Conservation (phyloP, 2,113 vertebrate species). For the Pseudorhombus dupliciocellatus region DNA sequence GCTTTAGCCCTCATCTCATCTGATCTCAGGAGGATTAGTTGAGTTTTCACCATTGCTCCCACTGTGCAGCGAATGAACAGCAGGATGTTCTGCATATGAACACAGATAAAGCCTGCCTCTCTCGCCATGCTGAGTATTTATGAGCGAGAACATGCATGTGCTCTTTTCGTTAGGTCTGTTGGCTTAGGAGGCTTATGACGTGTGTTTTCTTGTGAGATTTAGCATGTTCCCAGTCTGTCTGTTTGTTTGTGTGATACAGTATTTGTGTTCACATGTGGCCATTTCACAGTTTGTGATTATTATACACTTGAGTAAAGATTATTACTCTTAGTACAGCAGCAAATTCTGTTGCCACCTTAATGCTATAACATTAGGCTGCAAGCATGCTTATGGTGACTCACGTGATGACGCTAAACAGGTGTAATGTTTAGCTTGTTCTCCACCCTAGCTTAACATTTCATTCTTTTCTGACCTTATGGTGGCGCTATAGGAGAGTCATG, state of each 20-base stretch:
- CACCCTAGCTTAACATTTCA: too few relatives aligned
- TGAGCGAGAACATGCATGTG: background rate
- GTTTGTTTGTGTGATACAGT: slow-evolving; percentile 3
- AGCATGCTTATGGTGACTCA: background rate
- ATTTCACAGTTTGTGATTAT: background rate
- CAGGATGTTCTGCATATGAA: slow-evolving; percentile 36
- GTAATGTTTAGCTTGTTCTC: too few relatives aligned
- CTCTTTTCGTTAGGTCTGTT: slow-evolving; percentile 5
- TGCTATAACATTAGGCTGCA: background rate
- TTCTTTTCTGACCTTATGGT: too few relatives aligned
- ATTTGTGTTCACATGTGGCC: background rate
- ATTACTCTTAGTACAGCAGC: background rate
- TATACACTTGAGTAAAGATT: background rate
- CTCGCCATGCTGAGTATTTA: slow-evolving; percentile 1
- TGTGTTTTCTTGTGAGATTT: background rate
- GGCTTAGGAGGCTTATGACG: background rate
- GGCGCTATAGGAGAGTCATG: too few relatives aligned
- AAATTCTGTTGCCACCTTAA: background rate
- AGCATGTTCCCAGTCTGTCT: background rate
- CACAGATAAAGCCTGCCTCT: slow-evolving; percentile 21
- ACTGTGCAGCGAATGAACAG: slow-evolving; percentile 44
- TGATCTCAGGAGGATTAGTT: slow-evolving; percentile 60
- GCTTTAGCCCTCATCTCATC: slow-evolving; percentile 50
- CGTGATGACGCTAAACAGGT: background rate
- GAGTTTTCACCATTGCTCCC: slow-evolving; percentile 33